These are phyloP conservation scores for Grammomys dolichurus DNA, from an alignment of 2,113 vertebrate species.

Conservation along the genomic window DNA sequence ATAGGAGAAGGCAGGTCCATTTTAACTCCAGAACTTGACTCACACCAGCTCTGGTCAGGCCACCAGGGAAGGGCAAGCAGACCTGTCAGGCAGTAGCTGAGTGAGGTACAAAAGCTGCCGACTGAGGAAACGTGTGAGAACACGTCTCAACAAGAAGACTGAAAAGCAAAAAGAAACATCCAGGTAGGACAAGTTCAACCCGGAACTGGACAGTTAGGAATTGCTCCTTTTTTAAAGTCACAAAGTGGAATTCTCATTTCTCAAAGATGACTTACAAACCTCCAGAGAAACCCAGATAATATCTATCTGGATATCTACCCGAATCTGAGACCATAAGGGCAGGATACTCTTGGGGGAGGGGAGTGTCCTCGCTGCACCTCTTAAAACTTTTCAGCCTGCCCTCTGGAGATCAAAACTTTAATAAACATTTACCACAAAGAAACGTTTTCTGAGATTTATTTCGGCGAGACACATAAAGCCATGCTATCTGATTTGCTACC, in stretches of 20 bases:
- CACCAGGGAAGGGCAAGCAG: constrained; percentile 67
- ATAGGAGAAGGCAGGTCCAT: background rate
- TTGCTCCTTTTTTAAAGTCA: constrained; percentile 42
- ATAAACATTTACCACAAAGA: constrained; percentile 54
- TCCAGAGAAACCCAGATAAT: constrained; percentile 22
- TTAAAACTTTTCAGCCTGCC: constrained; percentile 13
- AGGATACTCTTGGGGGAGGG: background rate
- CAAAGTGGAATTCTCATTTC: constrained; percentile 52
- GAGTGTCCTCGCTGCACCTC: background rate
- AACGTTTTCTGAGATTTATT: constrained; percentile 20
- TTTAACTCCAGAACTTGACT: constrained; percentile 69
- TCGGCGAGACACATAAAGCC: background rate
- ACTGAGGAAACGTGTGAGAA: constrained; percentile 56
- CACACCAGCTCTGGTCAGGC: constrained; percentile 38
- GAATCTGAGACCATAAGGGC: background rate
- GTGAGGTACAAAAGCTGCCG: constrained; percentile 62
- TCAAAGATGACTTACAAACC: constrained; percentile 42
- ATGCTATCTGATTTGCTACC: constrained; percentile 42
- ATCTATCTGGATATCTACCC: too few relatives aligned
- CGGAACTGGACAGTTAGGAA: background rate
- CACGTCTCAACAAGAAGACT: constrained; percentile 39
- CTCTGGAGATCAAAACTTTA: constrained; percentile 16
- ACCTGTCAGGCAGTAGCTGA: constrained; percentile 48
- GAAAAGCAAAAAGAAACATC: constrained; percentile 39
- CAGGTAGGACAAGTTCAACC: background rate